These are phyloP conservation scores for Atherix ibis DNA, from an alignment of 2,888 invertebrate species.

Conservation along the genomic window DNA sequence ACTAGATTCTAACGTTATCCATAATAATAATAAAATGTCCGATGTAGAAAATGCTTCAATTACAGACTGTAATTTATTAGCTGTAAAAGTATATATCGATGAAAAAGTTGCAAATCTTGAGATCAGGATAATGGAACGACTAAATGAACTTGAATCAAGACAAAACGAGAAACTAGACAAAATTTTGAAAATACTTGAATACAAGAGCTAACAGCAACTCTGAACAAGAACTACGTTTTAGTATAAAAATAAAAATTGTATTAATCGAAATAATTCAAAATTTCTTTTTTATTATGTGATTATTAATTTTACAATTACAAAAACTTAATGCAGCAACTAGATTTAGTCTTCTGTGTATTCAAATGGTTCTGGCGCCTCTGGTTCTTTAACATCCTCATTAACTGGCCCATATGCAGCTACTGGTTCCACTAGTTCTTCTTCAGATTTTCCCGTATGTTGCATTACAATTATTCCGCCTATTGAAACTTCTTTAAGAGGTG, in stretches of 20 bases:
- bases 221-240: too few species aligned
- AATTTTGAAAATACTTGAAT: slow-evolving; percentile 21
- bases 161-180: slow-evolving; percentile 22
- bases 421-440: slow-evolving; percentile 80
- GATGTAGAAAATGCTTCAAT: too few species aligned
- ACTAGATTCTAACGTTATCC: too few species aligned
- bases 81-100: slow-evolving; percentile 19
- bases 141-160: slow-evolving; percentile 18
- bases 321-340: slow-evolving; percentile 16
- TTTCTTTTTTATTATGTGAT: too few species aligned
- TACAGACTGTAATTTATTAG: too few species aligned
- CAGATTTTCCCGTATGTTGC: slow-evolving; percentile 63
- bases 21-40: too few species aligned
- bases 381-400: slow-evolving; percentile 89
- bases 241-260: too few species aligned
- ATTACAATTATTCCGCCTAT: slow-evolving; percentile 96
- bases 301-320: not conserved
- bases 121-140: slow-evolving; percentile 14
- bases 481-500: slow-evolving; percentile 76
- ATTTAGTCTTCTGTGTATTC: slow-evolving; percentile 76
- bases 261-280: too few species aligned
- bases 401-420: slow-evolving; percentile 83
- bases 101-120: slow-evolving; percentile 19
- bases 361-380: slow-evolving; percentile 94
- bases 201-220: too few species aligned